Base-by-base conservation (phyloP, 2,113 vertebrate species). In the Leiothrix lutea region DNA sequence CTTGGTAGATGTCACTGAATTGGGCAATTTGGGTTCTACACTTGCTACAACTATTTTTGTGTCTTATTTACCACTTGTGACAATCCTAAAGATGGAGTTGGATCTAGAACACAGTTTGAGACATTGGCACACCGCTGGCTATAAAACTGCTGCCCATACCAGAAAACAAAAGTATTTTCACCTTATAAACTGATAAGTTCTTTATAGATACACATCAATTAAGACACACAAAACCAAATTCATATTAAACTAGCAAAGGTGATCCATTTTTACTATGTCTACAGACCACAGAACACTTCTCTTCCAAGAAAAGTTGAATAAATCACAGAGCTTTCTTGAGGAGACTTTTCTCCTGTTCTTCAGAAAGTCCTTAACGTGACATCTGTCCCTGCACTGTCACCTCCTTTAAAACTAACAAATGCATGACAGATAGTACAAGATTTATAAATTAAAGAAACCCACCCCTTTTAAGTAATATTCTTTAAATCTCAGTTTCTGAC, bases 391-490 rank as follows among this genome's bases (percentile, higher is more conserved):
- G 92, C 71, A 71, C 88, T 92, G 96, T 97, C 97, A 97, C 95
- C 97, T 97, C 83, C 97, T 97, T 97, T 96, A 97, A 97, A 96
- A 97, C 94, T 97, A 98, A 98, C 97, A 97, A 98, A 97, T 97
- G 96, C 82, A 93, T 97, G 97, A 98, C 98, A 97, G 94, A 97
- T 98, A 97, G 97, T 97, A 97, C 96, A 98, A 98, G 97, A 98
- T 98, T 98, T 98, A 98, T 98, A 98, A 98, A 98, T 98, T 97
- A 98, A 98, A 97, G 95, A 98, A 98, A 93, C 96, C 97, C 96
- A 97, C 98, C 97, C 97, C 97, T 98, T 98, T 98, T 98, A 98
- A 98, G 98, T 98, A 98, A 98, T 97, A 98, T 98, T 98, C 98
- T 98, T 98, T 98, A 98, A 98, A 98, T 98, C 98, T 98, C 96